Percentiles rank a stretch among this genome's conserved stretches.
These are phyloP conservation scores for Ormyrus labotus DNA, from an alignment of 2,888 invertebrate genomes.

Conservation along the genomic window DNA sequence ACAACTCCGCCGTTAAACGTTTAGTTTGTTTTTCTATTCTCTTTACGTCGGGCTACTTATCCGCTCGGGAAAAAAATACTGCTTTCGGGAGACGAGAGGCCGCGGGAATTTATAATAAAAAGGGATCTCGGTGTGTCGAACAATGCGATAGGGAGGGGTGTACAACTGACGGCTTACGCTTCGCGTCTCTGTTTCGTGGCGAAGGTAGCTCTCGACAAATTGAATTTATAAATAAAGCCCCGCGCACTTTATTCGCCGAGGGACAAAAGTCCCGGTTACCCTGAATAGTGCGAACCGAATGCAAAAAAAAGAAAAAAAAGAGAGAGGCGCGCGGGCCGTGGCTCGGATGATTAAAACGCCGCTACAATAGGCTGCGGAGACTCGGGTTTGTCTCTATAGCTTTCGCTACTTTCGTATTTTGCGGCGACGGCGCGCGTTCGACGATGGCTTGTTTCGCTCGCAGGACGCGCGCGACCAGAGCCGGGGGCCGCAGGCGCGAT, in stretches of 20 bases:
- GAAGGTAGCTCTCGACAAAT: slow-evolving; percentile 59
- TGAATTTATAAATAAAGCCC: slow-evolving; percentile 66
- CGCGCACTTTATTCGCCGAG: slow-evolving; percentile 25
- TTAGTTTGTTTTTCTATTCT: neutral
- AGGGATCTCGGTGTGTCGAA: neutral
- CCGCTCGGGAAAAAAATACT: neutral
- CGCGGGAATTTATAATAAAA: slow-evolving; percentile 25
- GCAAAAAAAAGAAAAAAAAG: neutral
- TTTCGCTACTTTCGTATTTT: slow-evolving; percentile 15
- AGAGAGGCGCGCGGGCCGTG: slow-evolving; percentile 16
- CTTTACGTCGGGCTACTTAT: neutral
- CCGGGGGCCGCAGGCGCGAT: neutral
- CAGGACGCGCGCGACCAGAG: neutral
- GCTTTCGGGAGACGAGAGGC: slow-evolving; percentile 5
- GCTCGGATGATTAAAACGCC: slow-evolving; percentile 37
- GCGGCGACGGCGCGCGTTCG: neutral
- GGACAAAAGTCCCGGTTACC: slow-evolving; percentile 13
- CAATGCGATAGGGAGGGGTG: neutral
- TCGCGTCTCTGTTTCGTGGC: neutral
- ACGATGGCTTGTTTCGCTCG: neutral
- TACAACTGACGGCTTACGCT: neutral
- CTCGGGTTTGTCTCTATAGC: neutral
- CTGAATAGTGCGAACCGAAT: neutral
- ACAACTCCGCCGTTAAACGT: slow-evolving; percentile 17
- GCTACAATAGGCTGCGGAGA: slow-evolving; percentile 9